phyloP scores from a whole-genome alignment of 2,888 invertebrate genomes.

The Mesorhabditis spiculigera region DNA sequence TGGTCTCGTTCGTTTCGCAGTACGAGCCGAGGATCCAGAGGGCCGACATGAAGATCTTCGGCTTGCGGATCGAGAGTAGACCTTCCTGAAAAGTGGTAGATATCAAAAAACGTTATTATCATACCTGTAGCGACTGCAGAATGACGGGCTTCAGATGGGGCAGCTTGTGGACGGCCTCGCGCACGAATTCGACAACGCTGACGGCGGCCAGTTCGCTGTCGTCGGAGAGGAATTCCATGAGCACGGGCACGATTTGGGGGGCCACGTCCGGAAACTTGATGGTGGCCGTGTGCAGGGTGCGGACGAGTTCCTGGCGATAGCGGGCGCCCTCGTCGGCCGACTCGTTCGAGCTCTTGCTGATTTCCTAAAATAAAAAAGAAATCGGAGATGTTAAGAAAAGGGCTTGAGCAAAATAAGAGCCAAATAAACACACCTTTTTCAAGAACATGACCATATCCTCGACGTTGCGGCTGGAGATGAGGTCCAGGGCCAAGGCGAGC shows the following conservation, averaged over 20 bases:
- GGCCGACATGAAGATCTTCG: constrained; percentile 85
- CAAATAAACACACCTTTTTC: constrained; percentile 35
- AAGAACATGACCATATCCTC: constrained; percentile 70
- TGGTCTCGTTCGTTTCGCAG: constrained; percentile 70
- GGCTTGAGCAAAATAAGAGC: neutral
- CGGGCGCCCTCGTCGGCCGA: constrained; percentile 87
- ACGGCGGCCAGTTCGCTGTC: constrained; percentile 77
- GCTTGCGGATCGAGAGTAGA: constrained; percentile 81
- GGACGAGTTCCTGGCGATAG: constrained; percentile 84
- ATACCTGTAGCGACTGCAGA: constrained; percentile 67
- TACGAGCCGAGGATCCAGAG: constrained; percentile 98
- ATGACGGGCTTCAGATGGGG: constrained; percentile 73
- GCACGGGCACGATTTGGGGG: constrained; percentile 80
- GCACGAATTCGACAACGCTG: constrained; percentile 88
- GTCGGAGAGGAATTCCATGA: constrained; percentile 79
- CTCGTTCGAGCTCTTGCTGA: constrained; percentile 51
- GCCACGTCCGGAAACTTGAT: constrained; percentile 84
- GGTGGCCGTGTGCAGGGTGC: constrained; percentile 74
- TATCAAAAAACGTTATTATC: neutral
- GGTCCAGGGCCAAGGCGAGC: constrained; percentile 76
- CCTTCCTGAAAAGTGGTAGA: constrained; percentile 70
- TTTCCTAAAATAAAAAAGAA: constrained; percentile 38
- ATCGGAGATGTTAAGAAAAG: neutral
- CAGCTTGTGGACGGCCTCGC: constrained; percentile 92
- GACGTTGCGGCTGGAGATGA: constrained; percentile 85